Percentiles rank a stretch among this genome's conserved stretches.
Evolutionary conservation across 2,113 vertebrate species (phyloP).

Genomic region (Aepyceros melampus): DNA sequence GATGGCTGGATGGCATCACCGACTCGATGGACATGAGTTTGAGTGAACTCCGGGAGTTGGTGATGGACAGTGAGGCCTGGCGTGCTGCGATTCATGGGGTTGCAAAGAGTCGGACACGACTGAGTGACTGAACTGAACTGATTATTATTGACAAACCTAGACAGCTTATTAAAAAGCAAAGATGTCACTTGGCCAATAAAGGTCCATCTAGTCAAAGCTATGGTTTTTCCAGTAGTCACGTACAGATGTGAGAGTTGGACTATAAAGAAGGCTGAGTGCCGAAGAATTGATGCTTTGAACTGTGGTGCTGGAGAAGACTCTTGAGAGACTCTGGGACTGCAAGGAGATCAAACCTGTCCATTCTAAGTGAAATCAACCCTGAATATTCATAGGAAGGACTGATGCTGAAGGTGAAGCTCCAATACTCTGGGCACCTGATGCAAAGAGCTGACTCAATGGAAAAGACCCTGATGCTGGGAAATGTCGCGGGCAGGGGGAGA

Average conservation of each 20-base stretch:
- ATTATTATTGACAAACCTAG: background rate
- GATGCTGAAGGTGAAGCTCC: background rate
- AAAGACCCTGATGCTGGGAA: background rate
- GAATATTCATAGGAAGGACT: background rate
- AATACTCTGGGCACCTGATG: background rate
- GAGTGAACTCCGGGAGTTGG: too few species aligned
- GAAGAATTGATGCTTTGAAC: background rate
- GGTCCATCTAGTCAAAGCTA: background rate
- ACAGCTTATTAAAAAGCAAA: background rate
- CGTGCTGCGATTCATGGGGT: too few species aligned
- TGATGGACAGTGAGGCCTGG: too few species aligned
- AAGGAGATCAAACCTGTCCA: background rate
- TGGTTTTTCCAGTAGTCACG: background rate
- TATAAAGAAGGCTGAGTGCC: background rate
- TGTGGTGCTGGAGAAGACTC: background rate
- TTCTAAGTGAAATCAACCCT: background rate
- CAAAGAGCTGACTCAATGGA: background rate
- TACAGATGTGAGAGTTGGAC: background rate
- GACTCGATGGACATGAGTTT: too few species aligned
- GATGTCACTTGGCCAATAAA: background rate
- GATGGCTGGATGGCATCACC: too few species aligned
- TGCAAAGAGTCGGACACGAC: too few species aligned
- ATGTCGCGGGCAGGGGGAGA: background rate
- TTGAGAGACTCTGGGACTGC: background rate
- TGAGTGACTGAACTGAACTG: too few species aligned